Evolutionary conservation across 37 sponge, comb jelly and placozoan genomes (phyloP).

Genomic region (Diacarnus erythraeanus): DNA sequence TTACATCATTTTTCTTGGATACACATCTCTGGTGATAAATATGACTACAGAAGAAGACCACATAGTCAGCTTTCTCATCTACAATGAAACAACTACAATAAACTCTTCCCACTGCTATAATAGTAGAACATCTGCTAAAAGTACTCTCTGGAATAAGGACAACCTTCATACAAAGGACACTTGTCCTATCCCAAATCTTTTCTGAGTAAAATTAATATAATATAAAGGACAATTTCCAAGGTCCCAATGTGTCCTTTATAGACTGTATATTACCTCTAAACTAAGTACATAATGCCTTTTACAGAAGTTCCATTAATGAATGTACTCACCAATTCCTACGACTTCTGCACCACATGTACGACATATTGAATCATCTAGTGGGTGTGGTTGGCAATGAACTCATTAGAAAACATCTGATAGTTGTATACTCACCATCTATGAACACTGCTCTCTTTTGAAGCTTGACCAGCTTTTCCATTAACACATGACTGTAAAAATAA

Average conservation of each 20-base stretch:
- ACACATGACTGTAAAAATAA: conserved; percentile 20
- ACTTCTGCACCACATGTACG: conserved; percentile 48
- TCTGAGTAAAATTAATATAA: no score
- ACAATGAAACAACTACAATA: no score
- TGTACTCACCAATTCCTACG: conserved; percentile 25
- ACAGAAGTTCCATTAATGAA: no score
- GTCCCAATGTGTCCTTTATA: no score
- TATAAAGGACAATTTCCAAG: neutral
- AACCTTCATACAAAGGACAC: neutral
- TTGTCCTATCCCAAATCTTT: no score
- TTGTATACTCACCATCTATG: conserved; percentile 49
- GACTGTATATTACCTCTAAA: no score
- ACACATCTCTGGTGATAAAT: conserved; percentile 72
- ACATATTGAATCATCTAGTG: conserved; percentile 37
- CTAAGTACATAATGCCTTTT: no score
- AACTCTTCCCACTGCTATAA: no score
- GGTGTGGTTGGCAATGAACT: neutral
- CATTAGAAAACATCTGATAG: neutral
- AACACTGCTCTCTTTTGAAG: conserved; percentile 45
- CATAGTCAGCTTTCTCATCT: conserved; percentile 30
- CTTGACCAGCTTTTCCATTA: conserved; percentile 54
- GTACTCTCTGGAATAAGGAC: neutral
- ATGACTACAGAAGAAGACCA: conserved; percentile 87
- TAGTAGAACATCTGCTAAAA: neutral
- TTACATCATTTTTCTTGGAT: conserved; percentile 38